These are phyloP conservation scores for Buteo buteo DNA, from an alignment of 2,113 vertebrate species.

Conservation along the genomic window DNA sequence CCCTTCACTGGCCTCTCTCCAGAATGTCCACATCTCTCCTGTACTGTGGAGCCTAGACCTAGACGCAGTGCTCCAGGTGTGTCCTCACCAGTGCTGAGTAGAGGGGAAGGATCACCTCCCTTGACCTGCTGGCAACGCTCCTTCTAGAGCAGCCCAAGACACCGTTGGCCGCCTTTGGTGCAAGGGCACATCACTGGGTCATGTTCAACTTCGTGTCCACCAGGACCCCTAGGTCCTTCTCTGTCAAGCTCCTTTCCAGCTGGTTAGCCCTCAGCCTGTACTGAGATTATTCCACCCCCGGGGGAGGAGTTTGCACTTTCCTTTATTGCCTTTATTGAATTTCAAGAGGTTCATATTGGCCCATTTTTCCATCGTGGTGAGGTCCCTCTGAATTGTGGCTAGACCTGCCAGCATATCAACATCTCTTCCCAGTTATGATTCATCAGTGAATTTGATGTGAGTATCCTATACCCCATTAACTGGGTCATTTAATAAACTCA, in stretches of 20 bases:
- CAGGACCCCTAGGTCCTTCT: background rate
- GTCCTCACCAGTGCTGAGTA: background rate
- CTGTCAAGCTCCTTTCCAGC: background rate
- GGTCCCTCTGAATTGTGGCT: background rate
- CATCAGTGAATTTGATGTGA: background rate
- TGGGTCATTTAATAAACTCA: background rate
- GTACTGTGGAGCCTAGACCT: background rate
- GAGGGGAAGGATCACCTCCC: background rate
- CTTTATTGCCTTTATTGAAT: background rate
- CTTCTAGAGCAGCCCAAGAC: background rate
- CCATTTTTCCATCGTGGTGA: background rate
- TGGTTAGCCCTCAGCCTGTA: background rate
- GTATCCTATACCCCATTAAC: background rate
- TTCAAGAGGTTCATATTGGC: background rate
- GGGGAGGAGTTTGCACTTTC: background rate
- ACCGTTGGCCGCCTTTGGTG: accelerated
- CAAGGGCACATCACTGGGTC: accelerated
- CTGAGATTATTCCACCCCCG: background rate
- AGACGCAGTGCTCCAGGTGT: background rate
- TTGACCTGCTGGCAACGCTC: background rate
- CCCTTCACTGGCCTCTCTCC: background rate
- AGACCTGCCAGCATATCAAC: background rate
- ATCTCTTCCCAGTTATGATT: background rate
- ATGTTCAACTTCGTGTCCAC: background rate
- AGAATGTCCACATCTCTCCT: background rate